Evolutionary conservation across 53 echinoderm and acorn worm genomes (phyloP).

Genomic region (Echinometra lucunter): DNA sequence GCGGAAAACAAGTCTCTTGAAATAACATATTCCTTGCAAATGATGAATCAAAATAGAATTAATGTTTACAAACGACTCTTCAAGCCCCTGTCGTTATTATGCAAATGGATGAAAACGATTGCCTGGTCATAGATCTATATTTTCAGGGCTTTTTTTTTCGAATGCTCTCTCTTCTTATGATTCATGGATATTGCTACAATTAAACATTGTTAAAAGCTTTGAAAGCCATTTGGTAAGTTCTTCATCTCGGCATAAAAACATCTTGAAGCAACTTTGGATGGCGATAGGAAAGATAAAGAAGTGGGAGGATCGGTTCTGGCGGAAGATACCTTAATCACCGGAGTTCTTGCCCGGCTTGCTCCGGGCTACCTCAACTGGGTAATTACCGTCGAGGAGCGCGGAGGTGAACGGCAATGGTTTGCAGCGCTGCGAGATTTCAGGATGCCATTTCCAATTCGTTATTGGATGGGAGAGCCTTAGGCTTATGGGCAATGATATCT

Average conservation of each 20-base stretch:
- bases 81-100: constrained; percentile 2
- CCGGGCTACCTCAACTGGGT: constrained; percentile 48
- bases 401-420: background rate
- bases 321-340: constrained; percentile 51
- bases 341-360: constrained; percentile 19
- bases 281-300: constrained; percentile 5
- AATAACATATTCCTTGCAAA: constrained; percentile 8
- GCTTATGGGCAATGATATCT: constrained; percentile 39
- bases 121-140: background rate
- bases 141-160: background rate
- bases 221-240: constrained; percentile 45
- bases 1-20: constrained; percentile 11
- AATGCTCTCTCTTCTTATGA: background rate
- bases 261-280: background rate
- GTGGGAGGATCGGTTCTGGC: constrained; percentile 8
- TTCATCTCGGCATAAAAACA: constrained; percentile 40
- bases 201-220: constrained; percentile 47
- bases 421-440: constrained; percentile 1
- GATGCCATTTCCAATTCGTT: constrained; percentile 12
- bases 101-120: constrained; percentile 25
- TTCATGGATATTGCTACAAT: constrained; percentile 33
- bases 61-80: constrained; percentile 39
- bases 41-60: constrained; percentile 38
- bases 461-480: background rate
- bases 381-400: constrained; percentile 7